phyloP scores from a whole-genome alignment of 2,797 vertebrate genomes.

The Hirundo rustica region DNA sequence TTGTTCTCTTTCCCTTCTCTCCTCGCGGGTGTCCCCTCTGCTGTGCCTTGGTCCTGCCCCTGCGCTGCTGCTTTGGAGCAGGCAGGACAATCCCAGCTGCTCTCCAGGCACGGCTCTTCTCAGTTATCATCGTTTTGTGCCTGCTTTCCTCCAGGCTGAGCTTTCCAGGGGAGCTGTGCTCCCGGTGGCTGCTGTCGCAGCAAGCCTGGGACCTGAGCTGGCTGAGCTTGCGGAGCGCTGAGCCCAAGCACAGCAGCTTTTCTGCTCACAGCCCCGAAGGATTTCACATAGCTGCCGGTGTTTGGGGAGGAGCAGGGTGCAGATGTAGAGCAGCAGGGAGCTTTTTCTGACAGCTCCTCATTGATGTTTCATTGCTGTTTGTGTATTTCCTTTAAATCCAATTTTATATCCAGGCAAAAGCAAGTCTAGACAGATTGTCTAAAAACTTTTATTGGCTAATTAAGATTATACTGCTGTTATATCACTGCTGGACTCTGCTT shows the following conservation, averaged over 20 bases:
- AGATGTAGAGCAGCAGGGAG: conserved; percentile 33
- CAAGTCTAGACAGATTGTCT: conserved; percentile 62
- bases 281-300: background rate
- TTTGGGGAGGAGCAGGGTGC: background rate
- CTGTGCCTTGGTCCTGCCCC: background rate
- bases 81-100: background rate
- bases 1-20: background rate
- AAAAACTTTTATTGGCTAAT: conserved; percentile 55
- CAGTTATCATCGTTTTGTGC: too few species aligned
- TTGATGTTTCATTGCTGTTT: conserved; percentile 31
- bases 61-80: background rate
- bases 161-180: background rate
- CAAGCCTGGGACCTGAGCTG: background rate
- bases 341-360: background rate
- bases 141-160: too few species aligned
- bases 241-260: background rate
- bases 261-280: background rate
- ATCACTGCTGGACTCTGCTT: background rate
- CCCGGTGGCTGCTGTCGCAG: rapidly evolving
- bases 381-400: conserved; percentile 31
- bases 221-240: background rate
- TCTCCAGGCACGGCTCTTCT: rapidly evolving
- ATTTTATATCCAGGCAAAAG: conserved; percentile 8
- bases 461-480: conserved; percentile 33
- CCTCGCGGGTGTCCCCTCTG: background rate